Base-by-base conservation (phyloP, 2,113 vertebrate genomes). In the Ariopsis seemanni region DNA sequence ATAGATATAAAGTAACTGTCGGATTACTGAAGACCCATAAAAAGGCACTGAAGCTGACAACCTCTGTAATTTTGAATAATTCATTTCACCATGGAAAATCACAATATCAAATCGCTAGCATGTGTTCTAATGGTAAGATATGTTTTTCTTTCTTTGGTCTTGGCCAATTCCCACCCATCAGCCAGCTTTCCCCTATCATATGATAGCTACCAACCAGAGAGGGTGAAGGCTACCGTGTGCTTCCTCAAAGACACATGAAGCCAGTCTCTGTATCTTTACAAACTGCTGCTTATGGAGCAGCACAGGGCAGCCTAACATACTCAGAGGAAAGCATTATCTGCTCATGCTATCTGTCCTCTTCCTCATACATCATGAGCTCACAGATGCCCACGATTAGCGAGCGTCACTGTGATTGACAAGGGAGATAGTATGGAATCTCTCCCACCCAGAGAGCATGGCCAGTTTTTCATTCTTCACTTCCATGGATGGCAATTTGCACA, bases 21-120 rank as follows among this genome's bases (percentile, higher is more conserved):
- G 78, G 65, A 77, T 75, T 22, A 60, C 80, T 52, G 60, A 20
- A 82, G 78, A 67, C 79, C 71, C 25, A 83, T 58, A 34, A 83
- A n/a, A 88, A 74, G 72, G 57, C 72, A 48, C 25, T 85, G 57
- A 63, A 75, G 53, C 52, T 25, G 50, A 52, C 48, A 62, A 72
- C 5, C 14, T 69, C 12, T 17, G 5, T 75, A 83, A 3, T 53
- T 86, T 83, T 89, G 48, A 62, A 53, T 17, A 55, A 30, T 17
- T 25, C 2, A 18, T 78, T 63, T 63, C 57, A 67, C 71, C 34
- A 78, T 27, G 62, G 53, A 84, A 83, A 86, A 85, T 82, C 15
- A 25, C 27, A 83, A 63, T 83, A 89, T 77, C 50, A 48, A 52
- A 74, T 69, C 5, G 71, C 69, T n/a, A 50, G 30, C 53, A 20